Base-by-base conservation (phyloP, 2,888 invertebrate species). In the Ischnus inquisitorius region DNA sequence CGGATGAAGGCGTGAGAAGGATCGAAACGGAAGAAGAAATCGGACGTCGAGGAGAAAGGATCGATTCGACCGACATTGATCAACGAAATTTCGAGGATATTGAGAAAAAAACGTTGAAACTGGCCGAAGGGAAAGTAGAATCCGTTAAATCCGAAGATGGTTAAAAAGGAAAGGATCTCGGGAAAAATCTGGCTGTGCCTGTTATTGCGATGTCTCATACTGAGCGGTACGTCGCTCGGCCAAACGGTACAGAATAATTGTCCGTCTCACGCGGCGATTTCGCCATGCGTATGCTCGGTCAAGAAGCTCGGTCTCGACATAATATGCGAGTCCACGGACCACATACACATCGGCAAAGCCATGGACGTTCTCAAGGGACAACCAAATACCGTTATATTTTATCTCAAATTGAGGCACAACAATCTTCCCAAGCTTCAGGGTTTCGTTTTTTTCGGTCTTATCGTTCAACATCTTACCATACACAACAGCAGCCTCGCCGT, bases 281-380 rank as follows among this genome's bases (percentile, higher is more conserved):
- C 96, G 72, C 97, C 98, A 43, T 98, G 98, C 94, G 95, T 95
- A 88, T 98, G 98, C 93, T 96, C 96, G 88, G 97, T 97, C 88
- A 98, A 98, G 94, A 98, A 97, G 94, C 97, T 97, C 91, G 98
- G 98, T 64, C 95, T 98, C 88, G 98, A 98, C 93, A 96, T 98
- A 86, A 95, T 97, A 86, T 98, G 98, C 95, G 98, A 98, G 94
- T 96, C 96, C 90, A 97, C 97, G 74, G 97, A 97, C 92, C 95
- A 96, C 89, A 95, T 95, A 87, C 97, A 97, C 90, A 97, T 98
- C 92, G 96, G 94, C 84, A 95, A 96, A 93, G 97, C 97, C 14
- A 97, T 98, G 97, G 96, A 96, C 91, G 95, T 96, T 14, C 95
- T 98, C 48, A 97, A 98, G 91, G 96, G 97, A 84, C 96, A 96